A percentile compares a stretch with the other conserved stretches of the same genome.
Evolutionary conservation across 2,113 vertebrate species (phyloP).

Genomic region (Hylia prasina): DNA sequence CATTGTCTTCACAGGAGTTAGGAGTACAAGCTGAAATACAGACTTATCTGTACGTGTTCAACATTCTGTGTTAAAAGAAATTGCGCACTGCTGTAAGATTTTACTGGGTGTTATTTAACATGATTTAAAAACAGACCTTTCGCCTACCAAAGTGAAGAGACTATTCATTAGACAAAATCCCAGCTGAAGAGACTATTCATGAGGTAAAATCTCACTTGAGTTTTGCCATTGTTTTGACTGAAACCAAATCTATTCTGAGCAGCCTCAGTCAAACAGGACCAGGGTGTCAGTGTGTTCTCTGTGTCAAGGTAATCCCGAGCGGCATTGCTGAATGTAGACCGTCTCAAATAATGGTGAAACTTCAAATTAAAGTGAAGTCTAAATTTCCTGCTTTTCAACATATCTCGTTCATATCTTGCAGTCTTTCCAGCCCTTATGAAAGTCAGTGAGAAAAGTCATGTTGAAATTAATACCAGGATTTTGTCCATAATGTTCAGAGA

Average conservation of each 20-base stretch:
- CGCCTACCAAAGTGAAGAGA: not conserved
- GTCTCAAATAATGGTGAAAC: not conserved
- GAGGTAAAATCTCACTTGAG: not conserved
- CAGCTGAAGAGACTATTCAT: not conserved
- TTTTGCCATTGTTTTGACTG: not conserved
- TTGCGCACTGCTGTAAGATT: not conserved
- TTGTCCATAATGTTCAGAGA: not conserved
- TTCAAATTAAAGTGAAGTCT: not conserved
- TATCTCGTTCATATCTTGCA: not conserved
- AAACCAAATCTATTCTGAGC: not conserved
- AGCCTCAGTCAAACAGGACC: not conserved
- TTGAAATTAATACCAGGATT: not conserved
- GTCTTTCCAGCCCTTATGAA: not conserved
- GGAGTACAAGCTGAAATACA: not conserved
- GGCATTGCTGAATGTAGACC: not conserved
- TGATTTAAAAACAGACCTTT: constrained; percentile 11
- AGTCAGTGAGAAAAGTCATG: not conserved
- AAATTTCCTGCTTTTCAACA: not conserved
- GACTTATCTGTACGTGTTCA: not conserved
- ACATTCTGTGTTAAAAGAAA: not conserved
- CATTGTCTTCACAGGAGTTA: not conserved
- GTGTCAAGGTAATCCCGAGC: not conserved
- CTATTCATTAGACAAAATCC: constrained; percentile 7
- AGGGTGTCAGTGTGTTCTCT: not conserved
- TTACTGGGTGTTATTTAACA: not conserved